A percentile compares a stretch with the other conserved stretches of the same genome.
These are phyloP conservation scores for Neogale vison DNA, from an alignment of 2,113 vertebrate genomes.

Conservation along the genomic window DNA sequence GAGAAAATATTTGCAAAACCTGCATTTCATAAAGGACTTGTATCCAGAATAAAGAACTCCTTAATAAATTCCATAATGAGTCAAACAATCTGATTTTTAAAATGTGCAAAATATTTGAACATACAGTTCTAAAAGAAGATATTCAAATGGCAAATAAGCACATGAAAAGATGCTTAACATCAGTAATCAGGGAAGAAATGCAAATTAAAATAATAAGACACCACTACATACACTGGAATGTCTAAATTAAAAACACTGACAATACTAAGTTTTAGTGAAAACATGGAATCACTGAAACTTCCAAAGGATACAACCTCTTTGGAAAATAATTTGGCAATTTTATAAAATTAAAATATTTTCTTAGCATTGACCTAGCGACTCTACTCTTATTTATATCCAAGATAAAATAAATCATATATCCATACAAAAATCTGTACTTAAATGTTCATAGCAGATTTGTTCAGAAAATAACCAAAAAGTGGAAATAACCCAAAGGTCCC, in stretches of 20 bases:
- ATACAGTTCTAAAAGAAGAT: background rate
- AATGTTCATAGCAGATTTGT: background rate
- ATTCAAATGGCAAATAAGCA: background rate
- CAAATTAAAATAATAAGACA: background rate
- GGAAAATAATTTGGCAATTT: background rate
- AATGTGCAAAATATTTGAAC: background rate
- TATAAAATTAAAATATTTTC: background rate
- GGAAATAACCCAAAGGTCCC: background rate
- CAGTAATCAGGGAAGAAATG: background rate
- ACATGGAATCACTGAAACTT: background rate
- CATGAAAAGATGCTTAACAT: background rate
- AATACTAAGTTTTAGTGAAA: background rate
- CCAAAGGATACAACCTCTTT: background rate
- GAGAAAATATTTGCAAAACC: constrained; percentile 19
- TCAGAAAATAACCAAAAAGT: background rate
- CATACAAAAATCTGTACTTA: background rate
- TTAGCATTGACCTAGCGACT: background rate
- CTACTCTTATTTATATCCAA: background rate
- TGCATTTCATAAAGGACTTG: background rate
- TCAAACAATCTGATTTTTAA: background rate
- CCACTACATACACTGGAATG: background rate
- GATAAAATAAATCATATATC: background rate
- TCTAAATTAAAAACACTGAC: background rate
- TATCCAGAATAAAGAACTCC: background rate
- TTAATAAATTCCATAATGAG: background rate